phyloP scores from a whole-genome alignment of 2,113 vertebrate species.

The Hemicordylus capensis region DNA sequence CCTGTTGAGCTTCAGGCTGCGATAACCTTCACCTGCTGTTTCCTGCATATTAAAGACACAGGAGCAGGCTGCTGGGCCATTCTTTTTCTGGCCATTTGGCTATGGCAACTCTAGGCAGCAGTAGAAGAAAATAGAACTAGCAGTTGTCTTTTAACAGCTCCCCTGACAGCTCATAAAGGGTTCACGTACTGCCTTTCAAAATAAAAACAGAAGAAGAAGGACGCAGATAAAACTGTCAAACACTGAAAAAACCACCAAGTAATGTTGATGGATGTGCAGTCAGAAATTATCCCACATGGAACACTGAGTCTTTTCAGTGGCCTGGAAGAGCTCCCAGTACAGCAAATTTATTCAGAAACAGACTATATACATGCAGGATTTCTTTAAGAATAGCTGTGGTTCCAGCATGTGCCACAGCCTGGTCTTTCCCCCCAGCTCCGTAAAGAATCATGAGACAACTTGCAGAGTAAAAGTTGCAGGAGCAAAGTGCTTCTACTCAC shows the following conservation, averaged over 20 bases:
- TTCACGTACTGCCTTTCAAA: not conserved
- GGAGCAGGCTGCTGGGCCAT: not conserved
- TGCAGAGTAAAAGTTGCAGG: no score
- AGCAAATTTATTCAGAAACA: not conserved
- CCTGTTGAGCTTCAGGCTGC: not conserved
- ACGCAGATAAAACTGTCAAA: not conserved
- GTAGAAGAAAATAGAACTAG: not conserved
- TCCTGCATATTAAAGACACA: not conserved
- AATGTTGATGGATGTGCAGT: not conserved
- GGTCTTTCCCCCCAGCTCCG: no score
- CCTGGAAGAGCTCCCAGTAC: not conserved
- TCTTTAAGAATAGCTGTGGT: not conserved
- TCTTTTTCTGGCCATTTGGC: not conserved
- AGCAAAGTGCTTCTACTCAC: no score
- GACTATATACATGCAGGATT: not conserved
- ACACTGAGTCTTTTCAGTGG: not conserved
- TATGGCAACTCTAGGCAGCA: not conserved
- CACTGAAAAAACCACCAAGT: not conserved
- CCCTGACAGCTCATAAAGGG: no score
- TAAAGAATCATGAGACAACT: no score
- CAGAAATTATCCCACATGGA: not conserved
- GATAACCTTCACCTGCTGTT: not conserved
- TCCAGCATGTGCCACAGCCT: no score
- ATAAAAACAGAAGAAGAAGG: not conserved
- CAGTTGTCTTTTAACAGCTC: not conserved